phyloP scores from a whole-genome alignment of 2,888 invertebrate species.

The Drosophila robusta region DNA sequence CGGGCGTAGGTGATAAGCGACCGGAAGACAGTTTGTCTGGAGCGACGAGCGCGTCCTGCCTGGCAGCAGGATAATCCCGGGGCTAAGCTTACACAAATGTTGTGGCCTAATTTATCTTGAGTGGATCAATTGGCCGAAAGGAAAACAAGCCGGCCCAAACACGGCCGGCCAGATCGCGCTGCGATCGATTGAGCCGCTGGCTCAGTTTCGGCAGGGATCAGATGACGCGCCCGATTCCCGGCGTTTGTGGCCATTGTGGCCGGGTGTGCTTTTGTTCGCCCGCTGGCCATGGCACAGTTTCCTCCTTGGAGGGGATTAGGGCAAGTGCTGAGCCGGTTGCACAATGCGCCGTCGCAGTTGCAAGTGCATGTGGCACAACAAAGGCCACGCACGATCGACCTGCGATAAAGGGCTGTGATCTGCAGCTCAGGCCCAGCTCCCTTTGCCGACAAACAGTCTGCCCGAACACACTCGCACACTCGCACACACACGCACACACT shows the following conservation, averaged over 20 bases:
- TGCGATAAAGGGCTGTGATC: conserved; percentile 68
- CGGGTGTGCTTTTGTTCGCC: conserved; percentile 71
- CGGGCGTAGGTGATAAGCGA: conserved; percentile 31
- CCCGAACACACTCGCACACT: background rate
- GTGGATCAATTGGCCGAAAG: conserved; percentile 76
- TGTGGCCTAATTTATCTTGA: conserved; percentile 82
- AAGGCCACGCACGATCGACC: conserved; percentile 67
- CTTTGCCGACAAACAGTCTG: conserved; percentile 59
- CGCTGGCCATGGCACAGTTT: conserved; percentile 30
- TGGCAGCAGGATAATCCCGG: conserved; percentile 38
- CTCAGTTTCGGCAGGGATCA: conserved; percentile 27
- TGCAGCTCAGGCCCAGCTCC: conserved; percentile 17
- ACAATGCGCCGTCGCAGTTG: conserved; percentile 54
- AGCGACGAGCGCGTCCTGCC: background rate
- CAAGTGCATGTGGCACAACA: conserved; percentile 54
- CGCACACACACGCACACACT: background rate
- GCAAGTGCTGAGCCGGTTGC: conserved; percentile 68
- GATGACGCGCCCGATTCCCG: conserved; percentile 39
- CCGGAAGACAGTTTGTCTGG: conserved; percentile 57
- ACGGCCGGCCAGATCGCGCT: conserved; percentile 24
- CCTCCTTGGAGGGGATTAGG: conserved; percentile 50
- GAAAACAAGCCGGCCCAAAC: conserved; percentile 21
- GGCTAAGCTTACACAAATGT: conserved; percentile 68
- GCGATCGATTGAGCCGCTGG: conserved; percentile 31
- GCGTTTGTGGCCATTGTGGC: conserved; percentile 51